phyloP scores from a whole-genome alignment of 2,888 invertebrate species.

The Sicus ferrugineus region DNA sequence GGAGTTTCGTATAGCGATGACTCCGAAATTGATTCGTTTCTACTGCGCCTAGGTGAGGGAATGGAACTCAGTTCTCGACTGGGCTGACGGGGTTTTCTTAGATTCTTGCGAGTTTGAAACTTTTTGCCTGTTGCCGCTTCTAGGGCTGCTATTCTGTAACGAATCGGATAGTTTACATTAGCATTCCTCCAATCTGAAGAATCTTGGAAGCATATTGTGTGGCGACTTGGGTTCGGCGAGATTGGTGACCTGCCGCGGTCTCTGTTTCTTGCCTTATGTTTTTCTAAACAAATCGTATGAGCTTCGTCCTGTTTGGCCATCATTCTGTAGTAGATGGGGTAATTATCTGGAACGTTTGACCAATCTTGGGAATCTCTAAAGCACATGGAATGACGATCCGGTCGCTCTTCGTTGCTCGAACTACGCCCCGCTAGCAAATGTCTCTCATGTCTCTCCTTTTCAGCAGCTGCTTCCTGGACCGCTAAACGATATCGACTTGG shows the following conservation, averaged over 20 bases:
- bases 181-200: conserved; percentile 5
- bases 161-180: conserved; percentile 15
- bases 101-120: not conserved
- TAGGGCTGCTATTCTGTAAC: conserved; percentile 17
- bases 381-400: conserved; percentile 18
- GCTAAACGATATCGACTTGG: conserved; percentile 23
- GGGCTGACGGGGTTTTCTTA: not conserved
- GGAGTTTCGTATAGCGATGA: not conserved
- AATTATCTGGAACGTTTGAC: not conserved
- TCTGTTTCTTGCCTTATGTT: not conserved
- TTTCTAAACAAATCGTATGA: not conserved
- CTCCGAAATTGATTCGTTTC: not conserved
- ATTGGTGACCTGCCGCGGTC: not conserved
- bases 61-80: no score
- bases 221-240: not conserved
- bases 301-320: not conserved
- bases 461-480: not conserved
- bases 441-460: not conserved
- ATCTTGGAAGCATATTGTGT: conserved; percentile 1
- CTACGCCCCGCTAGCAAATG: not conserved
- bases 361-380: conserved; percentile 12
- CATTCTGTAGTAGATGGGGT: conserved; percentile 16
- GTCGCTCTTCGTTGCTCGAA: not conserved
- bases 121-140: not conserved
- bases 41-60: not conserved